These are phyloP conservation scores for Ictalurus furcatus DNA, from an alignment of 2,113 vertebrate species.

Conservation along the genomic window DNA sequence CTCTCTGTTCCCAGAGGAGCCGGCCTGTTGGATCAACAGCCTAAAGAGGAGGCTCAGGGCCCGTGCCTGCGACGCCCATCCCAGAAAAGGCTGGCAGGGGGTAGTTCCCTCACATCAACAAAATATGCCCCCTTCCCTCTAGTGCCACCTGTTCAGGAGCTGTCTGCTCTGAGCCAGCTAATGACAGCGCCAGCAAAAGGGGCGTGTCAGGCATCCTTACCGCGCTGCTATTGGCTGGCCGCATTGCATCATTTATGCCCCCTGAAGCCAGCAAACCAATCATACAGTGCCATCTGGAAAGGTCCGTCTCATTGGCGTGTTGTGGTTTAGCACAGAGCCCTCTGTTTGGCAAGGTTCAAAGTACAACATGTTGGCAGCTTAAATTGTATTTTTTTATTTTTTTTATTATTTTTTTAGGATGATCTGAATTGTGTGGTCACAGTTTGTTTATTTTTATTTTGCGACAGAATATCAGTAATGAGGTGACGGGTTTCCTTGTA, in stretches of 20 bases:
- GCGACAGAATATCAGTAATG: not conserved
- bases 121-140: constrained; percentile 56
- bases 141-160: constrained; percentile 68
- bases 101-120: constrained; percentile 59
- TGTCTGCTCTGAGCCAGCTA: constrained; percentile 54
- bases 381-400: not conserved
- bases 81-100: constrained; percentile 54
- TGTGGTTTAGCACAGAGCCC: constrained; percentile 73
- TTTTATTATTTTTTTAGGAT: not conserved
- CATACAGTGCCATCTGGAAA: constrained; percentile 72
- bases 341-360: constrained; percentile 69
- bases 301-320: constrained; percentile 67
- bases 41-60: constrained; percentile 62
- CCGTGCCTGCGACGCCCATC: constrained; percentile 49
- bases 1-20: constrained; percentile 57
- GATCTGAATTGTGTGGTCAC: constrained; percentile 6
- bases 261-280: constrained; percentile 69
- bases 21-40: constrained; percentile 63
- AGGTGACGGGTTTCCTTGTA: not conserved
- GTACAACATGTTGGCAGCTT: constrained; percentile 44
- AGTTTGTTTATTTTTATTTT: constrained; percentile 2
- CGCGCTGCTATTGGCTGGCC: constrained; percentile 68
- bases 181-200: constrained; percentile 63
- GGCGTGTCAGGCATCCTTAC: constrained; percentile 68
- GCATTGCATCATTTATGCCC: constrained; percentile 66